These are phyloP conservation scores for Drosophila tropicalis DNA, from an alignment of 1,140 invertebrate genomes.

Conservation along the genomic window DNA sequence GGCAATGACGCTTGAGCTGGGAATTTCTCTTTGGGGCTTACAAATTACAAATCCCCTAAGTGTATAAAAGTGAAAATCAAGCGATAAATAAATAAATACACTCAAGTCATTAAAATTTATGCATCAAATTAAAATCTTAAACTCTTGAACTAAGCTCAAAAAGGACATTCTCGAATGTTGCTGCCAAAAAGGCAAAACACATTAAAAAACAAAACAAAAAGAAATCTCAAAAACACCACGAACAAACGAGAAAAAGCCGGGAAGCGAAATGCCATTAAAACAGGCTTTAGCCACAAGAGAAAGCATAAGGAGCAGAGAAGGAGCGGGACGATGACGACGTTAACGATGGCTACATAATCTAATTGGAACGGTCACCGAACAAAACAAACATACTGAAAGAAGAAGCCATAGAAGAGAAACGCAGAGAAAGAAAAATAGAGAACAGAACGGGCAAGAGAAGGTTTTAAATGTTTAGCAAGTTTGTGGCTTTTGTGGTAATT, in stretches of 20 bases:
- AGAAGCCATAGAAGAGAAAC: slow-evolving; percentile 1
- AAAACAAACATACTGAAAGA: slow-evolving; percentile 14
- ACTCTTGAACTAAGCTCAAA: slow-evolving; percentile 33
- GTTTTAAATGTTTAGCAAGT: slow-evolving; percentile 22
- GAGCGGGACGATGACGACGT: slow-evolving; percentile 14
- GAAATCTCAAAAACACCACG: slow-evolving; percentile 11
- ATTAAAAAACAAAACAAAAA: slow-evolving; percentile 18
- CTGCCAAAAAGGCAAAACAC: slow-evolving; percentile 16
- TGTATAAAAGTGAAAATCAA: slow-evolving; percentile 31
- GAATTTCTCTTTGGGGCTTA: slow-evolving; percentile 12
- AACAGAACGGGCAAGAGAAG: slow-evolving; percentile 5
- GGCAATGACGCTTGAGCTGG: not conserved
- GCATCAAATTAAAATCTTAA: slow-evolving; percentile 61
- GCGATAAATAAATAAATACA: slow-evolving; percentile 59
- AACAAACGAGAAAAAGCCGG: slow-evolving; percentile 11
- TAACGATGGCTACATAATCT: slow-evolving; percentile 27
- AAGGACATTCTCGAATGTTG: slow-evolving; percentile 13
- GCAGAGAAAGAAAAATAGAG: not conserved
- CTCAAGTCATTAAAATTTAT: slow-evolving; percentile 54
- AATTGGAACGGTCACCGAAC: slow-evolving; percentile 37
- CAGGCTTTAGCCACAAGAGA: slow-evolving; percentile 26
- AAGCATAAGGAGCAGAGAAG: not conserved
- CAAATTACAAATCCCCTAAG: slow-evolving; percentile 61
- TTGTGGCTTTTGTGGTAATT: slow-evolving; percentile 25
- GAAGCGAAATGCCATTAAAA: slow-evolving; percentile 41